Conservation (phyloP, 2,888 invertebrate genomes). For the Acrobasis repandana region DNA sequence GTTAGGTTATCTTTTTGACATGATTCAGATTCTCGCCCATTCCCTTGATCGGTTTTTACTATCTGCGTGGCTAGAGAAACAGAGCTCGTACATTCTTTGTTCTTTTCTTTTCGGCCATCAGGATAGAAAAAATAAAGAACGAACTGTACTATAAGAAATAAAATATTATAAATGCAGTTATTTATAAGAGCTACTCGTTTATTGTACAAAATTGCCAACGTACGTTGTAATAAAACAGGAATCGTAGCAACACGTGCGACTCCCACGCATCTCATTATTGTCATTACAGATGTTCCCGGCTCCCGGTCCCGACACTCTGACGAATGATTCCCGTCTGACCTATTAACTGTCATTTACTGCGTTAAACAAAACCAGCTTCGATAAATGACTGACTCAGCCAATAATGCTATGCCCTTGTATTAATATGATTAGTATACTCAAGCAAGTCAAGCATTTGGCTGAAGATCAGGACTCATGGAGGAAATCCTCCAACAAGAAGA, state of each 20-base stretch:
- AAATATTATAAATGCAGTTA: too few species aligned
- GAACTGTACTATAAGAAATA: too few species aligned
- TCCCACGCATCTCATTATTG: slow-evolving; percentile 14
- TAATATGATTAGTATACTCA: not conserved
- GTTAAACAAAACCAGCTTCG: not conserved
- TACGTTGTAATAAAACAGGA: slow-evolving; percentile 8
- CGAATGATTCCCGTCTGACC: slow-evolving; percentile 50
- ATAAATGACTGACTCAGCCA: slow-evolving; percentile 4
- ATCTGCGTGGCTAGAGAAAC: too few species aligned
- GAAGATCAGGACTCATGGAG: too few species aligned
- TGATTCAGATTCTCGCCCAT: too few species aligned
- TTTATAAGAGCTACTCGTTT: not conserved
- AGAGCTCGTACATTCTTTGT: too few species aligned
- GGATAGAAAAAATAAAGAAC: too few species aligned
- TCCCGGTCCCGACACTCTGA: slow-evolving; percentile 22
- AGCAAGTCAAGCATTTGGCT: too few species aligned
- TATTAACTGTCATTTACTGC: slow-evolving; percentile 48
- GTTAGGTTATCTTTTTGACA: too few species aligned
- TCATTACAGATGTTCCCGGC: slow-evolving; percentile 12
- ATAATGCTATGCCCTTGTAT: not conserved
- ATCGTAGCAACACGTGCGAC: slow-evolving; percentile 9
- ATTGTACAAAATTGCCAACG: not conserved
- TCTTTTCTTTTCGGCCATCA: too few species aligned
- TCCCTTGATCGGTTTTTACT: too few species aligned
- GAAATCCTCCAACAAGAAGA: too few species aligned